These are phyloP conservation scores for Pyrgus malvae DNA, from an alignment of 2,888 invertebrate species.

Conservation along the genomic window DNA sequence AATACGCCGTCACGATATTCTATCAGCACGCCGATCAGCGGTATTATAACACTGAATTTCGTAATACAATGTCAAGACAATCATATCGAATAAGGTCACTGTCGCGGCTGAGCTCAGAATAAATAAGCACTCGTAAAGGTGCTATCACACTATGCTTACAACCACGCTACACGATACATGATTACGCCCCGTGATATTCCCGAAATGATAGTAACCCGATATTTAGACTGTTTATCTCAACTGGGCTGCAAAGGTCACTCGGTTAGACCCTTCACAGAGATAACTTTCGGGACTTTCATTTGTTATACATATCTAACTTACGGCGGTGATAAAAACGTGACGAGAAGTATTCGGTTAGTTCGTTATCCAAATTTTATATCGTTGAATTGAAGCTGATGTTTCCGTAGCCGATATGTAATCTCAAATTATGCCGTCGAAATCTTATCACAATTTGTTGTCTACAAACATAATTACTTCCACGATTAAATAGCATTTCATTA, in stretches of 20 bases:
- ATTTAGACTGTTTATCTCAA: constrained; percentile 16
- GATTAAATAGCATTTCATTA: no score
- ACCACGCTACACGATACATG: neutral
- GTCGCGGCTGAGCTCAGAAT: constrained; percentile 2
- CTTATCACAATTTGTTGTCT: neutral
- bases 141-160: neutral
- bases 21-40: constrained; percentile 89
- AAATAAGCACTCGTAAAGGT: constrained; percentile 7
- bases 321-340: neutral
- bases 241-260: constrained; percentile 12
- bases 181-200: constrained; percentile 3
- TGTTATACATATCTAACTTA: neutral
- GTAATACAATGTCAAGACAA: constrained; percentile 16
- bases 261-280: constrained; percentile 2
- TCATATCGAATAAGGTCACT: constrained; percentile 14
- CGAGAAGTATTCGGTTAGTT: neutral
- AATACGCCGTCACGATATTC: constrained; percentile 94
- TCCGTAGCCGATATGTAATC: neutral
- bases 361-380: neutral
- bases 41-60: constrained; percentile 62
- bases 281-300: constrained; percentile 6
- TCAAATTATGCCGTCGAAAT: neutral
- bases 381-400: neutral
- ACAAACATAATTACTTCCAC: neutral
- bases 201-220: constrained; percentile 4